Percentiles rank a stretch among this genome's conserved stretches.
These are phyloP conservation scores for Antechinus stuartii DNA, from an alignment of 2,113 vertebrate genomes.

Conservation along the genomic window DNA sequence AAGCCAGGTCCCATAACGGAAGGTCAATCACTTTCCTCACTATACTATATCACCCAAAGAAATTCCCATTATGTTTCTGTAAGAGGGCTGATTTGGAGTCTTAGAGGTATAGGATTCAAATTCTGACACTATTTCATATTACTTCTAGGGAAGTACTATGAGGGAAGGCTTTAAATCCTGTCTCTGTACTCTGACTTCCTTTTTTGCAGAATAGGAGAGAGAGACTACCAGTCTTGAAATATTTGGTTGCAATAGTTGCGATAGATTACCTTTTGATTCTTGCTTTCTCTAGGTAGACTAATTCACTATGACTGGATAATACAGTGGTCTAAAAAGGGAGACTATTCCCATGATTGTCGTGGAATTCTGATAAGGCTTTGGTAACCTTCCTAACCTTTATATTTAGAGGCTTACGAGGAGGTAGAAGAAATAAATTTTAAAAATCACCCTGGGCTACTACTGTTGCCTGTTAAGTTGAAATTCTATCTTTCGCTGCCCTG, in stretches of 20 bases:
- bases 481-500: conserved; percentile 43
- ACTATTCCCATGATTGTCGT: neutral
- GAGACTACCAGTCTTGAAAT: neutral
- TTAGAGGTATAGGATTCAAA: too few relatives aligned
- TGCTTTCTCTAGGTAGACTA: neutral
- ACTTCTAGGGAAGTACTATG: too few relatives aligned
- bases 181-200: neutral
- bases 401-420: conserved; percentile 19
- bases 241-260: conserved; percentile 10
- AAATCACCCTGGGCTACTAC: neutral
- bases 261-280: neutral
- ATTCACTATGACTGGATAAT: conserved; percentile 31
- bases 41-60: too few relatives aligned
- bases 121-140: too few relatives aligned
- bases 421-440: neutral
- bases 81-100: too few relatives aligned
- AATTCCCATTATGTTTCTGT: too few relatives aligned
- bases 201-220: conserved; percentile 26
- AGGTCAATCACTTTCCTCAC: too few relatives aligned
- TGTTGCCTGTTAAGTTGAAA: conserved; percentile 44
- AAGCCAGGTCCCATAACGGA: too few relatives aligned
- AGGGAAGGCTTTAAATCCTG: neutral
- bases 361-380: conserved; percentile 31
- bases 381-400: conserved; percentile 38
- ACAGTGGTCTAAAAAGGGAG: conserved; percentile 49